Evolutionary conservation across 1,140 invertebrate genomes (phyloP).

Genomic region (Drosophila virilis): DNA sequence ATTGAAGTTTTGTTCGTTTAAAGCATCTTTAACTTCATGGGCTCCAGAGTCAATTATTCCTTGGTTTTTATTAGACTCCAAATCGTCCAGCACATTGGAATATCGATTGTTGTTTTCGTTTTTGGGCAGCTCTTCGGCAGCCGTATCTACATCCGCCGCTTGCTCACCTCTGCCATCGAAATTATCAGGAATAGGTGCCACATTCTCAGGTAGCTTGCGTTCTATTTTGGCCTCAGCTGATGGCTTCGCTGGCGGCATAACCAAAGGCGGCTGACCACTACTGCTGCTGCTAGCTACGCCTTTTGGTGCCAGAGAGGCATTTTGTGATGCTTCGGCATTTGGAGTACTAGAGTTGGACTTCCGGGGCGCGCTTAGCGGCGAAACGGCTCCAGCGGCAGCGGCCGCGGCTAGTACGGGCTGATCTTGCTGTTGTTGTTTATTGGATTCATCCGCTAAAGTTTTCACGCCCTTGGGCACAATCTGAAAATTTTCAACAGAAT

Average conservation of each 20-base stretch:
- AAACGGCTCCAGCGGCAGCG: constrained; percentile 40
- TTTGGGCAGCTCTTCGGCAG: constrained; percentile 70
- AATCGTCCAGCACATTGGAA: constrained; percentile 67
- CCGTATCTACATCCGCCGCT: constrained; percentile 55
- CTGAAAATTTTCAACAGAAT: constrained; percentile 85
- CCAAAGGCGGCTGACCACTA: constrained; percentile 63
- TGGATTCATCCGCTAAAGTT: constrained; percentile 34
- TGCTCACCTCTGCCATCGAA: constrained; percentile 68
- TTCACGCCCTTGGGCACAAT: constrained; percentile 69
- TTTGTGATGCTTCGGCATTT: constrained; percentile 31
- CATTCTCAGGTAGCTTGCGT: constrained; percentile 78
- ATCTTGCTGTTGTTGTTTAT: constrained; percentile 54
- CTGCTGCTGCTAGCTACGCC: constrained; percentile 58
- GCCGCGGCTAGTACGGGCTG: constrained; percentile 50
- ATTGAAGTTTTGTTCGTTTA: constrained; percentile 78
- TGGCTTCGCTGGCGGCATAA: constrained; percentile 67
- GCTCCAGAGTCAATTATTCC: constrained; percentile 73
- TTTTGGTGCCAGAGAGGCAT: constrained; percentile 57
- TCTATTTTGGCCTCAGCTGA: constrained; percentile 39
- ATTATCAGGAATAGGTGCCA: constrained; percentile 81
- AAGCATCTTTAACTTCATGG: constrained; percentile 80
- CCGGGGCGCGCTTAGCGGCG: constrained; percentile 66
- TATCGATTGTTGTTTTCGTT: constrained; percentile 82
- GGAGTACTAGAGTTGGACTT: constrained; percentile 55
- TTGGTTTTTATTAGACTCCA: constrained; percentile 64